phyloP scores from a whole-genome alignment of 2,888 invertebrate species.

The Conus canariensis region DNA sequence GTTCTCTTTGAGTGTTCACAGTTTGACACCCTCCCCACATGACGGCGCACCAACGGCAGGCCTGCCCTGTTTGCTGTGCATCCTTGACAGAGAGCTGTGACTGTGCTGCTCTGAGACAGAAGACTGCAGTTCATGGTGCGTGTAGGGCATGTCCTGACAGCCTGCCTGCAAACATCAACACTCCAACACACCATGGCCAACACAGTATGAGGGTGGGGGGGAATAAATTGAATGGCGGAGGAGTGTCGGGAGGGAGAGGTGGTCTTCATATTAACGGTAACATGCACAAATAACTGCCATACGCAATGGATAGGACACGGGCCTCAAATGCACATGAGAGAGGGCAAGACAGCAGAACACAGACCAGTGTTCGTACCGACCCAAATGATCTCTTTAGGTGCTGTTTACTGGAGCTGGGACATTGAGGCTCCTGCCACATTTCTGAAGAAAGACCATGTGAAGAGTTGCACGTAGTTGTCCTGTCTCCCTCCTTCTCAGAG shows the following conservation, averaged over 20 bases:
- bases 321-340: background rate
- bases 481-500: slow-evolving; percentile 2
- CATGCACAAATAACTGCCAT: slow-evolving; percentile 22
- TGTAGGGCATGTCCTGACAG: background rate
- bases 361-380: slow-evolving; percentile 7
- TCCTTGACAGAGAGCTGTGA: background rate
- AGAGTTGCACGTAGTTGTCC: background rate
- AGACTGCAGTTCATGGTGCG: background rate
- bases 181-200: no score
- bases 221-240: no score
- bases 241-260: background rate
- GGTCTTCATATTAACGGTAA: background rate
- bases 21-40: slow-evolving; percentile 43
- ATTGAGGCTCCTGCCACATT: background rate
- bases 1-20: slow-evolving; percentile 78
- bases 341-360: background rate
- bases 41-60: background rate
- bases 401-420: slow-evolving; percentile 5
- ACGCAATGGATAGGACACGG: slow-evolving; percentile 12
- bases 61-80: background rate
- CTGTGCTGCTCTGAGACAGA: no score
- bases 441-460: background rate
- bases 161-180: background rate
- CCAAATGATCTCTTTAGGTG: slow-evolving; percentile 37
- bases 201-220: background rate